Conservation (phyloP, 2,113 vertebrate genomes). For the Ibidorhyncha struthersii region DNA sequence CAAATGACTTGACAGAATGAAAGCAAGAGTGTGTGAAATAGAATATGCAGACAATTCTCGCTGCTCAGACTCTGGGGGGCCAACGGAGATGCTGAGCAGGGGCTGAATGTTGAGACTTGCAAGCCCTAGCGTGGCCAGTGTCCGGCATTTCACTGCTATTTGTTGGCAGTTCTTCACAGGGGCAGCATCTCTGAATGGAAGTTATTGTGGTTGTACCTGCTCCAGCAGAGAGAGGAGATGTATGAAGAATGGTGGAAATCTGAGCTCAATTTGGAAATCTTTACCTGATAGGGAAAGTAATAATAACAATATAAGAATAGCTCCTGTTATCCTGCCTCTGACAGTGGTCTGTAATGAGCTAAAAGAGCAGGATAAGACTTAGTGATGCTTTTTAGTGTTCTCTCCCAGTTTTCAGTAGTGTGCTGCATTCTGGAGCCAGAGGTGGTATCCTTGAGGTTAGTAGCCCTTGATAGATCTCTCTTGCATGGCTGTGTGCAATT, state of each 20-base stretch:
- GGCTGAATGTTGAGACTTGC: background rate
- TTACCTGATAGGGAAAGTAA: background rate
- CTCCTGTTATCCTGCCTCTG: background rate
- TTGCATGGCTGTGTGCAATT: background rate
- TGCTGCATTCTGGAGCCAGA: background rate
- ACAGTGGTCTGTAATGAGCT: background rate
- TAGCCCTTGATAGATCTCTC: background rate
- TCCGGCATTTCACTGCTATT: background rate
- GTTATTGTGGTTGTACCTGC: background rate
- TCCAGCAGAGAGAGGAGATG: background rate
- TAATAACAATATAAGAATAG: background rate
- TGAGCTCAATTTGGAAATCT: background rate
- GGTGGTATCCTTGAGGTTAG: background rate
- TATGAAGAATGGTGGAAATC: background rate
- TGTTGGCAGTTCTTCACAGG: background rate
- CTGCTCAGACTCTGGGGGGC: background rate
- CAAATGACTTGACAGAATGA: background rate
- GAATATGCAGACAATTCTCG: background rate
- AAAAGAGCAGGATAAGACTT: background rate
- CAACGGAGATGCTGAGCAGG: background rate
- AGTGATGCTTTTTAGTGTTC: background rate
- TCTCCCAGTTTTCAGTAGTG: background rate
- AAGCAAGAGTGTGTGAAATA: background rate
- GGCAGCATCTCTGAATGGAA: background rate
- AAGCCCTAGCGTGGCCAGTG: accelerated